Conservation (phyloP, 2,113 vertebrate species). For the Isurus oxyrinchus region DNA sequence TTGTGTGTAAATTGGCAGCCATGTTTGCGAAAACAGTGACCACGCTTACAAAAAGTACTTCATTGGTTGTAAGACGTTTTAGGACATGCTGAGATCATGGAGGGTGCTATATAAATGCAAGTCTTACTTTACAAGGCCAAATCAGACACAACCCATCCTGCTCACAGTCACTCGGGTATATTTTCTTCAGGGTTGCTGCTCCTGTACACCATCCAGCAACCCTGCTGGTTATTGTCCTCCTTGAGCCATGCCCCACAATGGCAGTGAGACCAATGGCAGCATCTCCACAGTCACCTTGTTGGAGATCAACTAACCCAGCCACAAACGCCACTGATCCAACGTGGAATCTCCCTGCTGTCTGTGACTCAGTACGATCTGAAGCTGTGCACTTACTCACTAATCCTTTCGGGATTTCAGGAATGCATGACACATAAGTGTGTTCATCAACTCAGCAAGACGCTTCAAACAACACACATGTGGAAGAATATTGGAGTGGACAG, state of each 20-base stretch:
- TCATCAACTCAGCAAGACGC: not conserved
- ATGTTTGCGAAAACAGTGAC: not conserved
- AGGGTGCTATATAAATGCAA: not conserved
- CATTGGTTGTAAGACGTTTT: not conserved
- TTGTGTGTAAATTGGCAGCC: not conserved
- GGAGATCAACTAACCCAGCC: not conserved
- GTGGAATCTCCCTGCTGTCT: not conserved
- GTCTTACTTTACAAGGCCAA: not conserved
- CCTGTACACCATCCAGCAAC: no score
- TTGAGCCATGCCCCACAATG: no score
- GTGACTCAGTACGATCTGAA: not conserved
- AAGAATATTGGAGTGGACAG: no score
- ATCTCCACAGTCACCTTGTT: not conserved
- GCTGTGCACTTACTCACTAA: no score
- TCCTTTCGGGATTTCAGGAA: no score
- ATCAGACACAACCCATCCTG: not conserved
- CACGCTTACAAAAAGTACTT: not conserved
- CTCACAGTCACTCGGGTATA: not conserved
- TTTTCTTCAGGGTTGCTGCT: not conserved
- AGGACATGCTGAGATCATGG: not conserved
- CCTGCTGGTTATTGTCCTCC: no score
- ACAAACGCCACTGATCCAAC: not conserved
- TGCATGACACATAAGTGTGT: not conserved
- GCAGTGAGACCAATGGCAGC: no score
- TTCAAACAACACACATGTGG: not conserved